phyloP scores from a whole-genome alignment of 1,140 invertebrate species.

The Philotrypesis tridentata region DNA sequence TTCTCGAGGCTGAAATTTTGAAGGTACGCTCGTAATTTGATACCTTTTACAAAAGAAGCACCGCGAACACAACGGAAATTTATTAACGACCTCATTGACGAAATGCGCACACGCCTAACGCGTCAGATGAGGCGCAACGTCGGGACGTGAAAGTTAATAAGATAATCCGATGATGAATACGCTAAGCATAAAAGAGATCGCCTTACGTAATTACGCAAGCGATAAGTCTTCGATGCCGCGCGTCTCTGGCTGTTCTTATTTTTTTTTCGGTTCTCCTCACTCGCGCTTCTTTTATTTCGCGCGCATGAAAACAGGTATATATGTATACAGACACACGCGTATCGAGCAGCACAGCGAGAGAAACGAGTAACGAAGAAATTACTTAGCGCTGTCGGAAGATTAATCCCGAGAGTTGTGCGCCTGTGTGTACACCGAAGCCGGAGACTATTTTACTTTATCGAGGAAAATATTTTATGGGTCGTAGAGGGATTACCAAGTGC shows the following conservation, averaged over 20 bases:
- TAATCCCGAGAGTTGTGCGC: no score
- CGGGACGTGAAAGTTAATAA: constrained; percentile 22
- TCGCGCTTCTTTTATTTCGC: not conserved
- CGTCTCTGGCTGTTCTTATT: not conserved
- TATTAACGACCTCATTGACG: constrained; percentile 12
- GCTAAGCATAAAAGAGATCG: constrained; percentile 33
- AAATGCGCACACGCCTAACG: not conserved
- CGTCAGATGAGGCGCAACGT: not conserved
- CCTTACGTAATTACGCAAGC: constrained; percentile 38
- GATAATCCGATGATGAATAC: constrained; percentile 40
- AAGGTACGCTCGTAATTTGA: not conserved
- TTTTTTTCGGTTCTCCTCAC: not conserved
- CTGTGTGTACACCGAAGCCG: not conserved
- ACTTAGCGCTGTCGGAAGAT: constrained; percentile 24
- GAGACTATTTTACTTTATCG: constrained; percentile 27
- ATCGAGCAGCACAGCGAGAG: not conserved
- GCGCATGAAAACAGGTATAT: not conserved
- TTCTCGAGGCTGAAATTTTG: not conserved
- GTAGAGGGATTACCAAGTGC: not conserved
- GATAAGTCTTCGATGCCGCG: constrained; percentile 30
- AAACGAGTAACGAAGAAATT: constrained; percentile 35
- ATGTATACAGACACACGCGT: not conserved
- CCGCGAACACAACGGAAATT: not conserved
- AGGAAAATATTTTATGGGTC: constrained; percentile 16
- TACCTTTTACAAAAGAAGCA: not conserved